Evolutionary conservation across 35 echinoderm and acorn worm species (phyloP).

Genomic region (Apostichopus japonicus): DNA sequence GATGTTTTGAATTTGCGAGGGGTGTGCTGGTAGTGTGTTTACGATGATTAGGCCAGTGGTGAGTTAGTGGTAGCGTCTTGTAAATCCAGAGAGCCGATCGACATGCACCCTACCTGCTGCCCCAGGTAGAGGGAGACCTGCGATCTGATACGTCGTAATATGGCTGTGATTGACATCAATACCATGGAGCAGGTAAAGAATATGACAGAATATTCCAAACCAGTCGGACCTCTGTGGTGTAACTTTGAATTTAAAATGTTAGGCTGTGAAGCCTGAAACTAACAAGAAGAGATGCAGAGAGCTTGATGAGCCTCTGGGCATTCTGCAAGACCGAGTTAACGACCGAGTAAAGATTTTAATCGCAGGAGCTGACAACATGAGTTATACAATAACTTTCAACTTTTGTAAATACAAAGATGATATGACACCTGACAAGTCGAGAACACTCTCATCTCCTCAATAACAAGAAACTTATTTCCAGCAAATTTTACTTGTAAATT

Average conservation of each 20-base stretch:
- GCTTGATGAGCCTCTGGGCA: too few relatives aligned
- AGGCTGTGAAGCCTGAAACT: not conserved
- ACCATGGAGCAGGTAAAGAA: not conserved
- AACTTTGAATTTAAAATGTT: not conserved
- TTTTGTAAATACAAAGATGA: too few relatives aligned
- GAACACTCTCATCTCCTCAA: too few relatives aligned
- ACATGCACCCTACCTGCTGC: conserved; percentile 6
- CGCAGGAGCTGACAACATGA: too few relatives aligned
- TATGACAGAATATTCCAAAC: conserved; percentile 22
- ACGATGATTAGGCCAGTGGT: not conserved
- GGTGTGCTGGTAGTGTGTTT: conserved; percentile 3
- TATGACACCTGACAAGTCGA: too few relatives aligned
- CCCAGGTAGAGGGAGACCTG: conserved; percentile 11
- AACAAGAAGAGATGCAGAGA: not conserved
- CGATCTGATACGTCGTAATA: conserved; percentile 23
- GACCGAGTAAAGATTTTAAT: too few relatives aligned
- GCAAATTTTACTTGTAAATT: too few relatives aligned
- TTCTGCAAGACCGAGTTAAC: too few relatives aligned
- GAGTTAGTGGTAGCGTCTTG: conserved; percentile 5
- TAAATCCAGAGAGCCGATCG: not conserved
- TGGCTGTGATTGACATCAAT: conserved; percentile 8
- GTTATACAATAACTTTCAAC: too few relatives aligned
- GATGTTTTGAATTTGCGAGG: conserved; percentile 14
- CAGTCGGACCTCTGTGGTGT: not conserved
- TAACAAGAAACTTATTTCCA: too few relatives aligned